These are phyloP conservation scores for Sebastes nivosus DNA, from an alignment of 2,797 vertebrate species.

Conservation along the genomic window DNA sequence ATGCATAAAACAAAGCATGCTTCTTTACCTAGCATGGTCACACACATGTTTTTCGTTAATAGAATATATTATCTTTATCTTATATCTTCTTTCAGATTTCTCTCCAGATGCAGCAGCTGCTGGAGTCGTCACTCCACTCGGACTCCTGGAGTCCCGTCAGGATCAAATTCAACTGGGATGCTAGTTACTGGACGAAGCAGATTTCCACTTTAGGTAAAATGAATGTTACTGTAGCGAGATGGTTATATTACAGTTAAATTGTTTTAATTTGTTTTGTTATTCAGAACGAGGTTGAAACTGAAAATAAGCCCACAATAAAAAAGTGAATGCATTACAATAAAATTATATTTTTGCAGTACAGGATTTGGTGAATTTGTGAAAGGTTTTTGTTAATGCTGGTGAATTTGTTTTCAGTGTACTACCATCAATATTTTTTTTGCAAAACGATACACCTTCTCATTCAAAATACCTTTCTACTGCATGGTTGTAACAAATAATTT, in stretches of 20 bases:
- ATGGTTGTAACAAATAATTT: neutral
- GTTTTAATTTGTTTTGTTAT: neutral
- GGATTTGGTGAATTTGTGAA: neutral
- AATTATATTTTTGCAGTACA: neutral
- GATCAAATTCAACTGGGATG: slow-evolving; percentile 97
- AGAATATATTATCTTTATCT: neutral
- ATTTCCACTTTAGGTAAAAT: slow-evolving; percentile 91
- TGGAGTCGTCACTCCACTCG: slow-evolving; percentile 87
- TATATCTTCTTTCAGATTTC: slow-evolving; percentile 86
- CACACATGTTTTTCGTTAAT: neutral
- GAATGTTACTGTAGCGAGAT: neutral
- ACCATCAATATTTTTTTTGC: neutral
- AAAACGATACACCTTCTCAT: neutral
- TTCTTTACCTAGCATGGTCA: neutral
- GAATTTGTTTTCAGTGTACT: neutral
- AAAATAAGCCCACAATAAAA: neutral
- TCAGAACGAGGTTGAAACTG: neutral
- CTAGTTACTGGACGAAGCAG: slow-evolving; percentile 96
- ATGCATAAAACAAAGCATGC: neutral
- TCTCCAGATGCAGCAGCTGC: slow-evolving; percentile 94
- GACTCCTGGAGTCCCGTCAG: slow-evolving; percentile 89
- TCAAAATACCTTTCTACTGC: neutral
- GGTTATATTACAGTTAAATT: neutral
- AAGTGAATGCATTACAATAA: neutral
- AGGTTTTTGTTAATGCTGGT: neutral